phyloP scores from a whole-genome alignment of 2,113 vertebrate species.

The Gracilinanus agilis region DNA sequence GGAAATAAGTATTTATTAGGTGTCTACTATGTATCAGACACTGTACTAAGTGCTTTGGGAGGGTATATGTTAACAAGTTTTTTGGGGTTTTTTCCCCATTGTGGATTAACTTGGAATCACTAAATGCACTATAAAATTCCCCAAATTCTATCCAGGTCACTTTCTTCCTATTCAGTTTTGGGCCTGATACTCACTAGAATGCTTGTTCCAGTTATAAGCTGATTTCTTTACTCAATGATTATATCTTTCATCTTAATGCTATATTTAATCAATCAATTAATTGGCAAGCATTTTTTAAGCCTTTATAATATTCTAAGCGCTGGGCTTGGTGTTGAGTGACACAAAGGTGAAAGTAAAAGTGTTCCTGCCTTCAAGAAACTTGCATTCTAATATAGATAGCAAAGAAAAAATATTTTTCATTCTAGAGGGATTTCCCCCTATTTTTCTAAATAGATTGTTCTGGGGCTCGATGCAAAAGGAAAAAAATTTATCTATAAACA shows the following conservation, averaged over 20 bases:
- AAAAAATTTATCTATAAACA: neutral
- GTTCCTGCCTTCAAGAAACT: neutral
- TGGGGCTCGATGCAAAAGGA: neutral
- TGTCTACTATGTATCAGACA: too few relatives aligned
- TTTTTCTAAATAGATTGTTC: neutral
- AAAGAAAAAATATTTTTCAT: neutral
- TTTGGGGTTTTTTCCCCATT: neutral
- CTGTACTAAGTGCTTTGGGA: neutral
- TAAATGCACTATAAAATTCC: neutral
- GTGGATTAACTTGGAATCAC: neutral
- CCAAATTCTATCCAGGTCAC: neutral
- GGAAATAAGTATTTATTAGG: too few relatives aligned
- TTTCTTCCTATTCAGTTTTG: neutral
- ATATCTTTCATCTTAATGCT: neutral
- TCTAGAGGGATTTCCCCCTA: neutral
- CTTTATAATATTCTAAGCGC: neutral
- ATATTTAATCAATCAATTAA: neutral
- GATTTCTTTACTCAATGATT: neutral
- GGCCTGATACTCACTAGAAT: neutral
- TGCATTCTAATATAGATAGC: neutral
- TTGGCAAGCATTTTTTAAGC: neutral
- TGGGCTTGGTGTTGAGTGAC: neutral
- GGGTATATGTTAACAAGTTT: neutral
- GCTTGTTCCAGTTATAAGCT: neutral
- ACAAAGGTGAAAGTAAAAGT: neutral